Evolutionary conservation across 2,113 vertebrate genomes (phyloP).

Genomic region (Meles meles): DNA sequence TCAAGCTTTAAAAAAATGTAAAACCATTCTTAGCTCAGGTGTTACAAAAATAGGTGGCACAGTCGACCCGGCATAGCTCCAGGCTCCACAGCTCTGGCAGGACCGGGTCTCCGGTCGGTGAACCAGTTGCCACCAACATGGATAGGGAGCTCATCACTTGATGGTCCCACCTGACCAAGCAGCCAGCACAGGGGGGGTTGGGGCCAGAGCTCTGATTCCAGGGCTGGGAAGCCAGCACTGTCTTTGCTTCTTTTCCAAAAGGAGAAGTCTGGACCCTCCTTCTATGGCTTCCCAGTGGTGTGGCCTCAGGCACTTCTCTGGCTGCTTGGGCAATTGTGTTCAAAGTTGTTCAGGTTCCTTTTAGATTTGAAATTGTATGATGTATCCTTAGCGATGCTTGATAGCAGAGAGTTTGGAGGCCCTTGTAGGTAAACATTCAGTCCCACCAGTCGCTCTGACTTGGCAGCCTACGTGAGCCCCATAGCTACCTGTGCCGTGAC

Average conservation of each 20-base stretch:
- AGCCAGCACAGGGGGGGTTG: no score
- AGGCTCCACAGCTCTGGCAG: not conserved
- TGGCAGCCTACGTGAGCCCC: not conserved
- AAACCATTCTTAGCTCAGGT: not conserved
- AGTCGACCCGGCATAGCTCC: rapidly evolving
- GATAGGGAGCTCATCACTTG: not conserved
- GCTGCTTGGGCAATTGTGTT: not conserved
- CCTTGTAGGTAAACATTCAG: not conserved
- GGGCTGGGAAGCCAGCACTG: not conserved
- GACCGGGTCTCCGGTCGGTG: rapidly evolving
- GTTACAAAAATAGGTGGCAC: not conserved
- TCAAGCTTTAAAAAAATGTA: not conserved
- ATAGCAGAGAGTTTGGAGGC: not conserved
- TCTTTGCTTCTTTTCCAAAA: not conserved
- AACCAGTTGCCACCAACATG: rapidly evolving
- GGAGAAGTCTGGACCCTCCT: no score
- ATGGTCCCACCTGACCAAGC: not conserved
- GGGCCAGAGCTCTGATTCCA: not conserved
- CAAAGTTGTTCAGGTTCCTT: not conserved
- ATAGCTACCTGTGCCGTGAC: not conserved
- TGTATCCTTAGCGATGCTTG: no score
- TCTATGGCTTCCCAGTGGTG: not conserved
- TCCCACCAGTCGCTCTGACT: not conserved
- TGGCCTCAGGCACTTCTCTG: not conserved
- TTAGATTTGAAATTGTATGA: not conserved